Conservation (phyloP, 2,888 invertebrate genomes). For the Eupeodes latifasciatus region DNA sequence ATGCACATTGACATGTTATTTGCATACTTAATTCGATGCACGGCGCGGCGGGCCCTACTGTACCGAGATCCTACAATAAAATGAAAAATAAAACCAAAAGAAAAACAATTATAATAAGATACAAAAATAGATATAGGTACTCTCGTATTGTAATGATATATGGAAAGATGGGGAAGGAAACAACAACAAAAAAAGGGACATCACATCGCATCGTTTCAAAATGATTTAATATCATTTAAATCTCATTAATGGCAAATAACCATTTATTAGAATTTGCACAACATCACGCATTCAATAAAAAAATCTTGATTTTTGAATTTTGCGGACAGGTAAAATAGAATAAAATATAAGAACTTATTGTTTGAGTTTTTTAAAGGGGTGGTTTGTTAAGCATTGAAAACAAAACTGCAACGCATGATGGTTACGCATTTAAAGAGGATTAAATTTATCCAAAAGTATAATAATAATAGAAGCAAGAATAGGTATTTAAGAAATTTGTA, state of each 20-base stretch:
- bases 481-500: no score
- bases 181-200: constrained; percentile 46
- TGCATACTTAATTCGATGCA: constrained; percentile 66
- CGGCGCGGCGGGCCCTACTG: not conserved
- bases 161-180: not conserved
- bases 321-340: constrained; percentile 6
- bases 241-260: constrained; percentile 69
- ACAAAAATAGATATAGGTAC: not conserved
- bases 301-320: constrained; percentile 52
- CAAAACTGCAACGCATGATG: not conserved
- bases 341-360: not conserved
- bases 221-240: constrained; percentile 69
- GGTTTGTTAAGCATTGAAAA: not conserved
- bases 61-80: not conserved
- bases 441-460: no score
- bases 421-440: not conserved
- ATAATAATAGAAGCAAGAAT: no score
- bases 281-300: constrained; percentile 1
- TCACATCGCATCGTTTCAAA: constrained; percentile 59
- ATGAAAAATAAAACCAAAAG: not conserved
- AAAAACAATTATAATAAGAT: not conserved
- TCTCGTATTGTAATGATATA: not conserved
- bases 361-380: not conserved
- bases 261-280: constrained; percentile 52
- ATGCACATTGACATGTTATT: constrained; percentile 73